Base-by-base conservation (phyloP, 2,888 invertebrate genomes). In the Rhagonycha lutea region DNA sequence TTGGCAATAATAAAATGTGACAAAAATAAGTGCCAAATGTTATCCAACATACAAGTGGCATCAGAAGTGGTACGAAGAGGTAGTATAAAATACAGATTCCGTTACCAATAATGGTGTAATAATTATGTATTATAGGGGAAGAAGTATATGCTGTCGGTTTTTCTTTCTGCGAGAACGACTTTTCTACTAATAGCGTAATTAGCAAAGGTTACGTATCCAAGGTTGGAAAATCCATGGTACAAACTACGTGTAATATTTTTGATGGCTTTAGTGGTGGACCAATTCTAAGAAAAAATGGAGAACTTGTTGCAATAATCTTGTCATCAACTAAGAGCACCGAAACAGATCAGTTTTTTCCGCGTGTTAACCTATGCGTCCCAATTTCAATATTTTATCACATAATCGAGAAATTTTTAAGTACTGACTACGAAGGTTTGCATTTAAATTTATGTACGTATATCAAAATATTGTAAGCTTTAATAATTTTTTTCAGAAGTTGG, bases 191-290 rank as follows among this genome's bases (percentile, higher is more conserved):
- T 68, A 89, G 91, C 0, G 90, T 90, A 0, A 87, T 91, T 65
- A 91, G 91, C 3, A 86, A 88, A 11, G 92, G 92, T 0, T 88
- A 89, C 81, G 85, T 92, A 47, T 90, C 90, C 81, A 90, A 89
- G 80, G 88, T 87, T 47, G 89, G 89, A 10, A 87, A 89, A 0
- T 89, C 89, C 75, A 89, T 91, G 89, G 83, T 92, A 71, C 91
- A 91, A 83, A 91, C 91, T 1, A 91, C 91, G 0, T 92, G 92
- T 82, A 91, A 91, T 83, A 89, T 91, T 12, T 91, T 92, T 82
- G 90, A 90, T 0, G 92, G 92, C 0, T 89, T 90, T 78, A 92
- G 92, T 76, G 92, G 92, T 1, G 92, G 92, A 0, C 91, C 92
- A 3, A 89, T 92, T 81, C 87, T 90, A 81, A 87, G 90, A 12